These are phyloP conservation scores for Tiliacea aurago DNA, from an alignment of 2,888 invertebrate species.

Conservation along the genomic window DNA sequence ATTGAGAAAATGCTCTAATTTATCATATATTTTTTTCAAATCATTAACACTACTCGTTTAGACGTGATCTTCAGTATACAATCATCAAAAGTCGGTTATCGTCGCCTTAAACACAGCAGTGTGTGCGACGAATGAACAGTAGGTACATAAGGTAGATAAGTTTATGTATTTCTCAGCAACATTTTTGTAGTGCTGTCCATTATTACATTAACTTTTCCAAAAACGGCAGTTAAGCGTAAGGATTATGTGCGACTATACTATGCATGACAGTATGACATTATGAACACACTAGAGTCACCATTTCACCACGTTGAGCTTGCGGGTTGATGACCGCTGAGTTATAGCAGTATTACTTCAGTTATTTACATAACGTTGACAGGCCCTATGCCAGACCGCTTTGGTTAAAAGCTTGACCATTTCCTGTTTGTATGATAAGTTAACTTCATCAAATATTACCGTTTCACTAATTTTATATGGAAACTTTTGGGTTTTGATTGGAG, in stretches of 20 bases:
- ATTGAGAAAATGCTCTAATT: no score
- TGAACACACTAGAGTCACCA: not conserved
- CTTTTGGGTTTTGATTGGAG: not conserved
- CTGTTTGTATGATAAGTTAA: slow-evolving; percentile 34
- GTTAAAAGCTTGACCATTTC: slow-evolving; percentile 46
- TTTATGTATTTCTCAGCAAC: not conserved
- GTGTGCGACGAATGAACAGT: no score
- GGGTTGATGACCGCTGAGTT: slow-evolving; percentile 44
- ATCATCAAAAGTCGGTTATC: no score
- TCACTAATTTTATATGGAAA: not conserved
- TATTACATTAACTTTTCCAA: not conserved
- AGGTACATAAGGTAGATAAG: not conserved
- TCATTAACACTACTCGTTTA: no score
- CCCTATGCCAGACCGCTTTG: slow-evolving; percentile 36
- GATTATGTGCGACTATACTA: not conserved
- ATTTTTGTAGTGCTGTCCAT: not conserved
- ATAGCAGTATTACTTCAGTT: slow-evolving; percentile 31
- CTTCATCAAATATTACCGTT: slow-evolving; percentile 17
- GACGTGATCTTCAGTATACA: no score
- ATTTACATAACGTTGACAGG: slow-evolving; percentile 49
- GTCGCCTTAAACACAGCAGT: no score
- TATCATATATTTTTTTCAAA: no score
- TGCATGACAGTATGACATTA: not conserved
- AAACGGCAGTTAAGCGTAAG: not conserved
- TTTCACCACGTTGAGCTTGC: slow-evolving; percentile 12